Evolutionary conservation across 2,113 vertebrate species (phyloP).

Genomic region (Synchiropus splendidus): DNA sequence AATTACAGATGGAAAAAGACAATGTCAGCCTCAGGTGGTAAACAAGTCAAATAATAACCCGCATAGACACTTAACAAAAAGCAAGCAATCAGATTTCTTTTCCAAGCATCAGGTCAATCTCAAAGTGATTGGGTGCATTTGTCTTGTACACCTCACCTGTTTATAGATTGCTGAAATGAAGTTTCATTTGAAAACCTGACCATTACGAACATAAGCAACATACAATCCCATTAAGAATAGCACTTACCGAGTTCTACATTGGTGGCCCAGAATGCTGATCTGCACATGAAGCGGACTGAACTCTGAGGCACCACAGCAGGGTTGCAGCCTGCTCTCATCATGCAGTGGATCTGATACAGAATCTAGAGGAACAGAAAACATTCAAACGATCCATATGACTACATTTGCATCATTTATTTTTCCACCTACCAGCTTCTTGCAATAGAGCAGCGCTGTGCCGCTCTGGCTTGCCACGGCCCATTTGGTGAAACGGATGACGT

Average conservation of each 20-base stretch:
- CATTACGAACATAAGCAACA: too few species aligned
- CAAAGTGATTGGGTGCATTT: too few species aligned
- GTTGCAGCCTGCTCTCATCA: conserved; percentile 68
- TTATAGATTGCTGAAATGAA: too few species aligned
- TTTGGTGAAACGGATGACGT: conserved; percentile 93
- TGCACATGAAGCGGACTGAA: conserved; percentile 68
- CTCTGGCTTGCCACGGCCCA: conserved; percentile 94
- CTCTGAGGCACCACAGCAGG: conserved; percentile 66
- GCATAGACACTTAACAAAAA: too few species aligned
- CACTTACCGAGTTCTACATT: conserved; percentile 70
- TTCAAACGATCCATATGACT: background rate
- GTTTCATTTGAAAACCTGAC: too few species aligned
- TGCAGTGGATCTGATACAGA: conserved; percentile 68
- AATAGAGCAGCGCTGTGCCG: conserved; percentile 87
- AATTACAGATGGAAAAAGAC: background rate
- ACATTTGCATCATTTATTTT: background rate
- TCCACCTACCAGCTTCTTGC: conserved; percentile 80
- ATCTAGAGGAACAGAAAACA: conserved; percentile 44
- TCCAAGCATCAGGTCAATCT: too few species aligned
- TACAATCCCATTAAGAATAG: background rate
- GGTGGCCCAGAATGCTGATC: conserved; percentile 69
- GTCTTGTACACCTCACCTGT: too few species aligned
- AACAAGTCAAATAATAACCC: too few species aligned
- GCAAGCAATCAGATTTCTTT: too few species aligned
- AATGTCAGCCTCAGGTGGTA: background rate